These are phyloP conservation scores for Gallinago jamesoni DNA, from an alignment of 2,113 vertebrate genomes.

Conservation along the genomic window DNA sequence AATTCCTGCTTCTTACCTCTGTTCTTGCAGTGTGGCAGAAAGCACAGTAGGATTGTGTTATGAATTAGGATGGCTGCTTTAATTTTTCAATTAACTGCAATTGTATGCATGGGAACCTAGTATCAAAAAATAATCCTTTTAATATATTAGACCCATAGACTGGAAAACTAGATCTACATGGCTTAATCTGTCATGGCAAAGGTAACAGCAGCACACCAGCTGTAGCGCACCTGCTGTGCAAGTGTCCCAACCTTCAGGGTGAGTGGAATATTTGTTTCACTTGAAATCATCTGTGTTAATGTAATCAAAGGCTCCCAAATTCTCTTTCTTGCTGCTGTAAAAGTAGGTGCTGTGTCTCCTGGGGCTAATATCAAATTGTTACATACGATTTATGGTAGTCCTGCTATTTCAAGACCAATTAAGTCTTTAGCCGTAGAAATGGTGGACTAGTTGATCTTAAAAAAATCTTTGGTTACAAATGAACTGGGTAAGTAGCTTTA, in stretches of 20 bases:
- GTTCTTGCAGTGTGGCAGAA: background rate
- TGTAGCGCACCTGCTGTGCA: background rate
- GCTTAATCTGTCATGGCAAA: background rate
- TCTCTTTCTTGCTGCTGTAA: background rate
- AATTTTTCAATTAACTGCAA: background rate
- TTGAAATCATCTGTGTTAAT: background rate
- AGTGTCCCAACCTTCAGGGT: background rate
- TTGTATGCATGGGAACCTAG: background rate
- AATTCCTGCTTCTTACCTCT: background rate
- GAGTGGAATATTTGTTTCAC: background rate
- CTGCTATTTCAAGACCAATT: background rate
- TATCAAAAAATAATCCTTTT: background rate
- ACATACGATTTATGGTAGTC: background rate
- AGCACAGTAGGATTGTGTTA: background rate
- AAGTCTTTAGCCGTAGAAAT: background rate
- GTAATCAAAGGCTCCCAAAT: background rate
- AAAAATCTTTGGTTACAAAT: background rate
- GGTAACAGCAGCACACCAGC: background rate
- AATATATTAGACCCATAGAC: background rate
- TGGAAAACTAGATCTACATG: background rate
- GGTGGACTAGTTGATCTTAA: background rate
- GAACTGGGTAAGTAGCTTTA: slow-evolving; percentile 17
- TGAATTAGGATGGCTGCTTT: background rate
- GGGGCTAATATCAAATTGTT: background rate
- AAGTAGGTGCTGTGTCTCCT: background rate